Base-by-base conservation (phyloP, 2,113 vertebrate species). In the Phasianus colchicus region DNA sequence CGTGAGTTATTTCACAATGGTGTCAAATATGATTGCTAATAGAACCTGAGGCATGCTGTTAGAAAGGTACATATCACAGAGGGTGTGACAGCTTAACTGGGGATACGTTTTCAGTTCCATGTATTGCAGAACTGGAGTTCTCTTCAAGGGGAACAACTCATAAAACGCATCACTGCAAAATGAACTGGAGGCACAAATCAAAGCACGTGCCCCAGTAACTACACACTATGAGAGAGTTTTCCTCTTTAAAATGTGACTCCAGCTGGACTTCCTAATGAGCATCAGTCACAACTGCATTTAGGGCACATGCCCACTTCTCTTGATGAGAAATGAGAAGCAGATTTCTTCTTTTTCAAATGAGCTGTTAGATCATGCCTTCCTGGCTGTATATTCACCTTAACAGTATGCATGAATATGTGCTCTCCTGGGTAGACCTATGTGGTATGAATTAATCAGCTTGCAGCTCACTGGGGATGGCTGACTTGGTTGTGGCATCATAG, bases 351-450 rank as follows among this genome's bases (percentile, higher is more conserved):
- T 78, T 67, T 58, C 36, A 90, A 58, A 84, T 65, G 60, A 69
- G 18, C 63, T 55, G 13, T 50, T 67, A 60, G 58, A 73, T 64
- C 66, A 40, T 38, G 61, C 27, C 60, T 88, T 63, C 12, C 63
- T 83, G 19, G 22, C 43, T 80, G 36, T 7, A 22, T 20, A 10
- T 27, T 42, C 8, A 10, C 27, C 13, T 58, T 70, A 55, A 38
- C 32, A 66, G 17, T 25, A 14, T 10, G 19, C 34, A 30, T n/a
- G 52, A 84, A 60, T 9, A 32, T 6, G 15, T 40, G 60, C 43
- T 43, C 11, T 10, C 2, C 3, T 4, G 30, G 54, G 71, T 11
- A 42, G n/a, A 43, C 50, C 14, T 55, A 0, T 9, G 48, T 0
- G 1, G 11, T 3, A 5, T 9, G 65, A 71, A 43, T 71, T 63